Evolutionary conservation across 1,140 invertebrate species (phyloP).

Genomic region (Brachionus manjavacas): DNA sequence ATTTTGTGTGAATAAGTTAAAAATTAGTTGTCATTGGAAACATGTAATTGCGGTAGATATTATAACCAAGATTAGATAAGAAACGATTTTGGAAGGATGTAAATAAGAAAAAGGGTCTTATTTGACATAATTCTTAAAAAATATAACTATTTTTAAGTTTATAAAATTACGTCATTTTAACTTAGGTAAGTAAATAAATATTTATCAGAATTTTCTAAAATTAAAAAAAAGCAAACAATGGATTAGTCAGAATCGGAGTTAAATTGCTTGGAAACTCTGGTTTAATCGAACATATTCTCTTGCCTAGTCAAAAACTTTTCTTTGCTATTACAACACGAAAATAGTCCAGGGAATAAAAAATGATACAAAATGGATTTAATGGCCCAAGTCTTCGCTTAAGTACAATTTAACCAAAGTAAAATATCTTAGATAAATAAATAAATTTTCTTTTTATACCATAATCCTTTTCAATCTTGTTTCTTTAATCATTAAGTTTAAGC

Average conservation of each 20-base stretch:
- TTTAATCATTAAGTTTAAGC: slow-evolving; percentile 37
- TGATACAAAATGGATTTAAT: not conserved
- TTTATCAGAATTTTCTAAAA: not conserved
- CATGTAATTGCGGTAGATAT: not conserved
- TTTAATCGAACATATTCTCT: not conserved
- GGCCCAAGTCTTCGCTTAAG: not conserved
- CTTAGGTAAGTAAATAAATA: too few relatives aligned
- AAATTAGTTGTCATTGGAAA: not conserved
- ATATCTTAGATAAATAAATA: slow-evolving; percentile 10
- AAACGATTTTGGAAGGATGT: not conserved
- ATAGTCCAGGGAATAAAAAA: not conserved
- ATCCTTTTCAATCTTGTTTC: slow-evolving; percentile 40
- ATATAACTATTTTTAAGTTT: too few relatives aligned
- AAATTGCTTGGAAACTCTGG: not conserved
- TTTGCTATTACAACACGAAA: not conserved
- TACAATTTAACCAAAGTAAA: slow-evolving; percentile 22
- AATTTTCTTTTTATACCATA: not conserved
- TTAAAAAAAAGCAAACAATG: not conserved
- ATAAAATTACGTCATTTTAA: too few relatives aligned
- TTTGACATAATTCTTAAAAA: too few relatives aligned
- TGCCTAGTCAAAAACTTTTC: not conserved
- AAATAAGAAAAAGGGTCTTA: not conserved
- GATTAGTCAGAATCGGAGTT: not conserved
- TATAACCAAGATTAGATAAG: not conserved
- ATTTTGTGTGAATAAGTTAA: not conserved